Percentiles rank a stretch among this genome's conserved stretches.
phyloP scores from a whole-genome alignment of 1,140 invertebrate species.

The Capitella teleta region DNA sequence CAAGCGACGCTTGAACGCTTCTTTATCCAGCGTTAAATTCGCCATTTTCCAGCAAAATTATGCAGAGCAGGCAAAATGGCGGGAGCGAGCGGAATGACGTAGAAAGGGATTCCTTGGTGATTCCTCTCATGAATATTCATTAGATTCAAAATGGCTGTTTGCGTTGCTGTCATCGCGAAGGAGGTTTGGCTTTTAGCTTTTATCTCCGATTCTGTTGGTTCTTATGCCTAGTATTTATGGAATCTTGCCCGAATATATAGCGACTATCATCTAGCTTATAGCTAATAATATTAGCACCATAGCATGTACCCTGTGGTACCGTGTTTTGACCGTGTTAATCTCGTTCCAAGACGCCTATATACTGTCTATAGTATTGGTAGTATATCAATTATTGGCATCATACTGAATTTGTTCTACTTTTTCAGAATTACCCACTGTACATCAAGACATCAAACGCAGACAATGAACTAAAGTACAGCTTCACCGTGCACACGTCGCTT shows the following conservation, averaged over 20 bases:
- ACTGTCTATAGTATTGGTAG: too few relatives aligned
- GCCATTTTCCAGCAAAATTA: slow-evolving; percentile 46
- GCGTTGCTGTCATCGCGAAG: slow-evolving; percentile 84
- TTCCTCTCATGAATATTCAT: not conserved
- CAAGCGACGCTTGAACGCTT: slow-evolving; percentile 78
- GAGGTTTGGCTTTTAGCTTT: too few relatives aligned
- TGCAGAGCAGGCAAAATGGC: slow-evolving; percentile 14
- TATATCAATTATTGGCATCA: too few relatives aligned
- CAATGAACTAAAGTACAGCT: slow-evolving; percentile 74
- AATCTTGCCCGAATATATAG: too few relatives aligned
- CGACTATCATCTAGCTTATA: too few relatives aligned
- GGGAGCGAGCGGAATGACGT: slow-evolving; percentile 6
- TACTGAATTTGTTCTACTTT: slow-evolving; percentile 15
- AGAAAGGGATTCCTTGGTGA: not conserved
- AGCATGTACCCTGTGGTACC: too few relatives aligned
- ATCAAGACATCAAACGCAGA: slow-evolving; percentile 59
- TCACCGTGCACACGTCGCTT: slow-evolving; percentile 83
- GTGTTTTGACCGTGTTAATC: too few relatives aligned
- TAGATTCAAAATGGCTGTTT: slow-evolving; percentile 64
- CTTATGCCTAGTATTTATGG: too few relatives aligned
- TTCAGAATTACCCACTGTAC: slow-evolving; percentile 74
- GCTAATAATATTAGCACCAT: too few relatives aligned
- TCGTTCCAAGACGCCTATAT: too few relatives aligned
- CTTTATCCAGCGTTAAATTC: slow-evolving; percentile 72
- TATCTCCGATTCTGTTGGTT: too few relatives aligned